Conservation (phyloP, 2,888 invertebrate genomes). For the Drosophila atroscutellata region DNA sequence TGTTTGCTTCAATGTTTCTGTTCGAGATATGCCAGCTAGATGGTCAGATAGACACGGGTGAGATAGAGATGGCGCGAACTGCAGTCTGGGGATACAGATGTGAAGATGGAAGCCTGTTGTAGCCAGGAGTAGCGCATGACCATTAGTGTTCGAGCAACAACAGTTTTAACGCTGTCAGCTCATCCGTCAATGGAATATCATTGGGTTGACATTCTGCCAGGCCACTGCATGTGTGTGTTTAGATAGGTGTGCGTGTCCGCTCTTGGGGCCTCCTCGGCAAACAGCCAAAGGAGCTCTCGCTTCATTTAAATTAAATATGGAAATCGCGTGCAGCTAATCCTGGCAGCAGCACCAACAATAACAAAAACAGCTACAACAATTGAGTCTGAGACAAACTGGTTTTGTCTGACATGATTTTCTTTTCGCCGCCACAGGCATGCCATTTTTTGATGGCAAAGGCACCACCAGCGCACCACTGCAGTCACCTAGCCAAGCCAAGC, state of each 20-base stretch:
- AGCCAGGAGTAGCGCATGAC: conserved; percentile 61
- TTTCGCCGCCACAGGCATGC: conserved; percentile 53
- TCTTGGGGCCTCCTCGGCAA: conserved; percentile 30
- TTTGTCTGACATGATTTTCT: conserved; percentile 67
- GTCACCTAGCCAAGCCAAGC: conserved; percentile 1
- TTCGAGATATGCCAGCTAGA: conserved; percentile 58
- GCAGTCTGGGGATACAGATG: background rate
- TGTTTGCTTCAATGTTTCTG: conserved; percentile 50
- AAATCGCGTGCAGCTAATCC: conserved; percentile 82
- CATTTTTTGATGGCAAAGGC: conserved; percentile 61
- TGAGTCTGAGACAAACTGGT: conserved; percentile 50
- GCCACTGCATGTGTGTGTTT: conserved; percentile 60
- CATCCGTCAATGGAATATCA: conserved; percentile 85
- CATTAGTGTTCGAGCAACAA: conserved; percentile 82
- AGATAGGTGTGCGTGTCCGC: conserved; percentile 51
- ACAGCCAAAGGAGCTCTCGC: conserved; percentile 25
- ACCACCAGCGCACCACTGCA: conserved; percentile 51
- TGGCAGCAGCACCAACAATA: conserved; percentile 39
- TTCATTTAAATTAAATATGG: conserved; percentile 83
- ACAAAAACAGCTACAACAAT: conserved; percentile 6
- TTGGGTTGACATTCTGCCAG: conserved; percentile 81
- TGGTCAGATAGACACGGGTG: conserved; percentile 36
- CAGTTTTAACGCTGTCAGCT: conserved; percentile 84
- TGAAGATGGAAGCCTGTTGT: conserved; percentile 21
- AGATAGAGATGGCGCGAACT: conserved; percentile 3